Evolutionary conservation across 2,888 invertebrate genomes (phyloP).

Genomic region (Ariolimax columbianus): DNA sequence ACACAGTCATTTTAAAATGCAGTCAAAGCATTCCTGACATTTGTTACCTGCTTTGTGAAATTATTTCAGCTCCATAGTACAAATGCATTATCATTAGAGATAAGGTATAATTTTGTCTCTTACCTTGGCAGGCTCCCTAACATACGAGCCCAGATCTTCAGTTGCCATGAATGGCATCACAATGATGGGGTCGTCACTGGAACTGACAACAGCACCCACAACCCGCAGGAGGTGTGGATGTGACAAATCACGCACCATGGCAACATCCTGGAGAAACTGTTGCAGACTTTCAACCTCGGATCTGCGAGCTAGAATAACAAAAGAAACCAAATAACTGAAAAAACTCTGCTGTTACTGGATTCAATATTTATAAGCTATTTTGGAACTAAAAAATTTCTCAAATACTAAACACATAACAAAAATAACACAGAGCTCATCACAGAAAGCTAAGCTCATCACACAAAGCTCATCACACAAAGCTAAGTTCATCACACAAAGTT

Average conservation of each 20-base stretch:
- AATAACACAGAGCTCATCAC: too few species aligned
- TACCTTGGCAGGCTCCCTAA: slow-evolving; percentile 77
- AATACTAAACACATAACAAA: too few species aligned
- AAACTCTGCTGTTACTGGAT: background rate
- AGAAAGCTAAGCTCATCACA: too few species aligned
- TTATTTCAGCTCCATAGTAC: background rate
- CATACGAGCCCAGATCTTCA: slow-evolving; percentile 79
- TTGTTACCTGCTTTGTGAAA: background rate
- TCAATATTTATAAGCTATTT: too few species aligned
- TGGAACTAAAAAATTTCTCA: too few species aligned
- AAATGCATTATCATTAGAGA: background rate
- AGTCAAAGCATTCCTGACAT: too few species aligned
- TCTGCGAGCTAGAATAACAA: slow-evolving; percentile 22
- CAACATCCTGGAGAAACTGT: slow-evolving; percentile 80
- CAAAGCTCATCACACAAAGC: too few species aligned
- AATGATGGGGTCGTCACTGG: slow-evolving; percentile 80
- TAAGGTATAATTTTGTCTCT: slow-evolving; percentile 26
- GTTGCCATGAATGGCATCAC: slow-evolving; percentile 80
- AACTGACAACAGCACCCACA: slow-evolving; percentile 78
- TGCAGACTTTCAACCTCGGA: slow-evolving; percentile 67
- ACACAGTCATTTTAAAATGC: background rate
- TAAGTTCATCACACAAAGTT: too few species aligned
- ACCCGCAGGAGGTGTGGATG: slow-evolving; percentile 80
- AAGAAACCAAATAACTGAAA: background rate
- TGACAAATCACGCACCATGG: slow-evolving; percentile 80